Conservation (phyloP, 2,113 vertebrate species). For the Chloropsis cyanopogon region DNA sequence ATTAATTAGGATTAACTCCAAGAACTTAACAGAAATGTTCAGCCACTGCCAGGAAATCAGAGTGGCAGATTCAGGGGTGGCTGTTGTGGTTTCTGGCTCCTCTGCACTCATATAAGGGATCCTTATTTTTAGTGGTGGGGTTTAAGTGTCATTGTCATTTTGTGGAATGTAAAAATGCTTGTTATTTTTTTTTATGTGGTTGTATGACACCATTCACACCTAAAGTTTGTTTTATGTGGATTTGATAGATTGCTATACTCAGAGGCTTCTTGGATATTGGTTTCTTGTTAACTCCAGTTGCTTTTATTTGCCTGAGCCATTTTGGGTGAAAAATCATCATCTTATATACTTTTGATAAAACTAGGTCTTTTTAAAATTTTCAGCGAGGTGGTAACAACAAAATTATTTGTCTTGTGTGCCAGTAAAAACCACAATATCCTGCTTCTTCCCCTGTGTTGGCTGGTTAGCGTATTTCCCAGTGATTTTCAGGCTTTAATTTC, state of each 20-base stretch:
- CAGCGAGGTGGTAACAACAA: background rate
- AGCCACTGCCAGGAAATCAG: background rate
- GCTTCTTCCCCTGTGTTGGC: background rate
- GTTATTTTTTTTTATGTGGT: background rate
- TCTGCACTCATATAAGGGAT: background rate
- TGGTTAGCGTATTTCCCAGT: background rate
- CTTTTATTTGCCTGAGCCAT: background rate
- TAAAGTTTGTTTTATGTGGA: background rate
- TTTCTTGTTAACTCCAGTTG: background rate
- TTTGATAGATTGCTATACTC: background rate
- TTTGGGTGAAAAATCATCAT: background rate
- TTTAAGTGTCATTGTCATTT: background rate
- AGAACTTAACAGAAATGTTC: background rate
- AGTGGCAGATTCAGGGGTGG: background rate
- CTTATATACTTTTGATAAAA: background rate
- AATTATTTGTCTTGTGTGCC: background rate
- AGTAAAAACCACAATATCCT: constrained; percentile 3
- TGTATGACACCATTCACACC: background rate
- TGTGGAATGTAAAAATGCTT: background rate
- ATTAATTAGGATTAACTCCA: background rate
- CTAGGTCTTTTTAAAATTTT: background rate
- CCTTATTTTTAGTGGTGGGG: background rate
- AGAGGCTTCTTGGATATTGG: background rate
- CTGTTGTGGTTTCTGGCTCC: background rate
- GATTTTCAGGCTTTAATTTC: constrained; percentile 36